phyloP scores from a whole-genome alignment of 2,113 vertebrate species.

The Oxygymnocypris stewartii region DNA sequence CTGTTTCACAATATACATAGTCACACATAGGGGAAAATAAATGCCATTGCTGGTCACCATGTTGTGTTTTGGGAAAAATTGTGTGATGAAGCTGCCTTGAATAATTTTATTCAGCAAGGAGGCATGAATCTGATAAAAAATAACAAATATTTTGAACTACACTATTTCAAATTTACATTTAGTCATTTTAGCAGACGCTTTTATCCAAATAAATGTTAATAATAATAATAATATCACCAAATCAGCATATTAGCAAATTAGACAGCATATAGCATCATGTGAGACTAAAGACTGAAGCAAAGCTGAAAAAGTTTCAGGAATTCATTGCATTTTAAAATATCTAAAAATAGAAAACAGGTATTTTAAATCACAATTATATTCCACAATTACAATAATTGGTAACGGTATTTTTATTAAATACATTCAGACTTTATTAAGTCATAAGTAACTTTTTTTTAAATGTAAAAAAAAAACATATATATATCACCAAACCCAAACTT shows the following conservation, averaged over 20 bases:
- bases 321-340: too few relatives aligned
- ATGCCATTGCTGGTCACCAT: not conserved
- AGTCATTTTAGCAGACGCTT: too few relatives aligned
- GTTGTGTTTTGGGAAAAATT: not conserved
- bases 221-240: not conserved
- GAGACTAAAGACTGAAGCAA: not conserved
- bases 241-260: not conserved
- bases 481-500: not conserved
- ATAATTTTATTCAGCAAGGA: not conserved
- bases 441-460: not conserved
- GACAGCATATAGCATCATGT: not conserved
- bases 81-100: not conserved
- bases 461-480: too few relatives aligned
- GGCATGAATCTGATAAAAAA: not conserved
- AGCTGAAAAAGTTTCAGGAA: too few relatives aligned
- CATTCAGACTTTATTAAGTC: too few relatives aligned
- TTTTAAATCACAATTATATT: not conserved
- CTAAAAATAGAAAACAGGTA: not conserved
- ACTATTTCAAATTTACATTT: not conserved
- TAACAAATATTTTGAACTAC: not conserved
- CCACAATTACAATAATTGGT: too few relatives aligned
- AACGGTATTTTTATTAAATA: not conserved
- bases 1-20: slow-evolving; percentile 20
- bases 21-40: too few relatives aligned
- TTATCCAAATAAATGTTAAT: not conserved